Evolutionary conservation across 1,140 invertebrate species (phyloP), one percentile per base, ranked within the genome.

Genomic region (Gryllus bimaculatus): DNA sequence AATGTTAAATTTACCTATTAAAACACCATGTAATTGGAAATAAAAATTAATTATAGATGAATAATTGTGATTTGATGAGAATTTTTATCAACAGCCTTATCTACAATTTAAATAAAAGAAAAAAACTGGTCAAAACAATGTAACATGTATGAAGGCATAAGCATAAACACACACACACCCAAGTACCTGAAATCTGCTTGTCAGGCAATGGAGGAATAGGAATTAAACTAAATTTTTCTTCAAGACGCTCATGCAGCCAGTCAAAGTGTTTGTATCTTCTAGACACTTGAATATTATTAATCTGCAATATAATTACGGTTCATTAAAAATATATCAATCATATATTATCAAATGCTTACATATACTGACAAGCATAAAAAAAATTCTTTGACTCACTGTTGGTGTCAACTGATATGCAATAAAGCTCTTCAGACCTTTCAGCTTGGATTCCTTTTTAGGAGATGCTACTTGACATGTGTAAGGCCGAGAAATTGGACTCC

Each of bases 241-340:
- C 92, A 79, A 99, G 88, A 81, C 96, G 89, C 83, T 97, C 95
- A 86, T 98, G 96, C 76, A 99, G 85, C 98, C 98, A 99, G 88
- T 99, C 97, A 88, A 99, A 99, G 86, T 99, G 98, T 87, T 99
- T 99, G 86, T 99, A 99, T 83, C 98, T 90, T 83, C 98, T 89
- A 78, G 95, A 97, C 13, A 99, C 97, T 90, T 96, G 94, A 83
- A 97, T 95, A 85, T 95, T 95, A 85, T 95, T 97, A 86, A 95
- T 96, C 87, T 89, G 84, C 47, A 85, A 85, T 82, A 81, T 77
- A 81, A 81, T 78, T 48, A 77, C 73, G 49, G 47, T 73, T 20
- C 76, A 26, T 15, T 39, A 79, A 21, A n/a, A 21, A 66, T 66
- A 66, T 66, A 13, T n/a, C n/a, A n/a, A n/a, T n/a, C n/a, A n/a